Conservation (phyloP, 1,140 invertebrate species). For the Pachyrhynchus sulphureomaculatus region DNA sequence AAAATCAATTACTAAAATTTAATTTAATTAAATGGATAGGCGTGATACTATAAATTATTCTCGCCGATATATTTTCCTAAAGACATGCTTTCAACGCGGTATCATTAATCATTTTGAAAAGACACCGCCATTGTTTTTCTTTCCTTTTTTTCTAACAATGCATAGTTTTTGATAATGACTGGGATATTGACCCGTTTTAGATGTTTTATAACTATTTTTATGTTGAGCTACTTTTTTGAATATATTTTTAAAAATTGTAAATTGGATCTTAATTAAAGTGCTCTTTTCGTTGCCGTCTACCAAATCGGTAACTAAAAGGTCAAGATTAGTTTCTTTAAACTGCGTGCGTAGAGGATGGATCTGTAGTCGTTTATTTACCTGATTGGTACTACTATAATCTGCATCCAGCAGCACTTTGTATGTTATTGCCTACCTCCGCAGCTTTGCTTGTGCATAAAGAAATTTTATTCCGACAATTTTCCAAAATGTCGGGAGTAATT, state of each 20-base stretch:
- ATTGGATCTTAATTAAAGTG: too few species aligned
- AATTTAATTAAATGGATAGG: slow-evolving; percentile 27
- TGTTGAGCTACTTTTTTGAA: slow-evolving; percentile 4
- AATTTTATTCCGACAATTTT: too few species aligned
- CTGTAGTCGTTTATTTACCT: too few species aligned
- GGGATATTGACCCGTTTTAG: slow-evolving; percentile 15
- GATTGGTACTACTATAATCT: too few species aligned
- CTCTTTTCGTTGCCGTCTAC: too few species aligned
- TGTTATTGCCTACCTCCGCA: too few species aligned
- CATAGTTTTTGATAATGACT: slow-evolving; percentile 15
- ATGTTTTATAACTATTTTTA: slow-evolving; percentile 11
- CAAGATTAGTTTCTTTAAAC: too few species aligned
- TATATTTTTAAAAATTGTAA: background rate
- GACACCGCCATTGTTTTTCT: slow-evolving; percentile 27
- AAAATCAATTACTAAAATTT: slow-evolving; percentile 22
- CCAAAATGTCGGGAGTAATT: too few species aligned
- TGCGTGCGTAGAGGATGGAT: too few species aligned
- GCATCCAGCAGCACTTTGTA: too few species aligned
- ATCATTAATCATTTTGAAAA: slow-evolving; percentile 27
- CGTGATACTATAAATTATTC: slow-evolving; percentile 26
- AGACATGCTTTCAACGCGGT: slow-evolving; percentile 23
- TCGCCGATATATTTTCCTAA: slow-evolving; percentile 25
- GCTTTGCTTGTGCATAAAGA: too few species aligned
- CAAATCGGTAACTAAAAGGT: too few species aligned
- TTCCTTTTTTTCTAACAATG: slow-evolving; percentile 14